Evolutionary conservation across 2,888 invertebrate species (phyloP).

Genomic region (Nephrotoma appendiculata): DNA sequence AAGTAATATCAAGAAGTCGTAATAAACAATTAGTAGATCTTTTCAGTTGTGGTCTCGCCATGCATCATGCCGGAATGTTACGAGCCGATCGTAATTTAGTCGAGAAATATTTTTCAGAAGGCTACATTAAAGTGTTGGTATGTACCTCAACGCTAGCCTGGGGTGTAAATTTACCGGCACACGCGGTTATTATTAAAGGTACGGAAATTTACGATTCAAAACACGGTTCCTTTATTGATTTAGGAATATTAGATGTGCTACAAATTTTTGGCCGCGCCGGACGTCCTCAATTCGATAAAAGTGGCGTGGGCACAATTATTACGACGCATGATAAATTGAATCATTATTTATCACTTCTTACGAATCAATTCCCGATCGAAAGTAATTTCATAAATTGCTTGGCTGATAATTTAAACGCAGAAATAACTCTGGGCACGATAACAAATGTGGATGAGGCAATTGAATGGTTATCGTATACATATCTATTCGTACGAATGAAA

Average conservation of each 20-base stretch:
- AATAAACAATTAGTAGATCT: slow-evolving; percentile 74
- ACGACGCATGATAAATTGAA: slow-evolving; percentile 83
- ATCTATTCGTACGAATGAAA: slow-evolving; percentile 85
- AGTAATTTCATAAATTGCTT: slow-evolving; percentile 86
- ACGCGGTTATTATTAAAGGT: slow-evolving; percentile 64
- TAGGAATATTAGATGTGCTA: slow-evolving; percentile 92
- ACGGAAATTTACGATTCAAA: slow-evolving; percentile 97
- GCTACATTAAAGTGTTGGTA: slow-evolving; percentile 75
- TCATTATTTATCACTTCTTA: slow-evolving; percentile 85
- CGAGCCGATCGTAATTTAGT: slow-evolving; percentile 75
- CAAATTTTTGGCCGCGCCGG: slow-evolving; percentile 99
- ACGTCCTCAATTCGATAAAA: slow-evolving; percentile 90
- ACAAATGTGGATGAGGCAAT: slow-evolving; percentile 91
- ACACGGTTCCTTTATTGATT: slow-evolving; percentile 82
- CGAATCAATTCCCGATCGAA: slow-evolving; percentile 96
- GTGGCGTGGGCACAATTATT: slow-evolving; percentile 90
- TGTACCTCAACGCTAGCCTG: slow-evolving; percentile 98
- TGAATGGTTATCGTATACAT: slow-evolving; percentile 95
- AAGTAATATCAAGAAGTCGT: slow-evolving; percentile 52
- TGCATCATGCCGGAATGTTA: slow-evolving; percentile 94
- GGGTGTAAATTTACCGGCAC: slow-evolving; percentile 99
- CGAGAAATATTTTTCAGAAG: slow-evolving; percentile 81
- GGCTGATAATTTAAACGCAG: slow-evolving; percentile 95
- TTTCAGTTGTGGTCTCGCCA: slow-evolving; percentile 75
- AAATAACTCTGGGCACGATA: slow-evolving; percentile 92